Evolutionary conservation across 2,888 invertebrate genomes (phyloP), one percentile per base, ranked within the genome.

Genomic region (Copidosoma aretas): DNA sequence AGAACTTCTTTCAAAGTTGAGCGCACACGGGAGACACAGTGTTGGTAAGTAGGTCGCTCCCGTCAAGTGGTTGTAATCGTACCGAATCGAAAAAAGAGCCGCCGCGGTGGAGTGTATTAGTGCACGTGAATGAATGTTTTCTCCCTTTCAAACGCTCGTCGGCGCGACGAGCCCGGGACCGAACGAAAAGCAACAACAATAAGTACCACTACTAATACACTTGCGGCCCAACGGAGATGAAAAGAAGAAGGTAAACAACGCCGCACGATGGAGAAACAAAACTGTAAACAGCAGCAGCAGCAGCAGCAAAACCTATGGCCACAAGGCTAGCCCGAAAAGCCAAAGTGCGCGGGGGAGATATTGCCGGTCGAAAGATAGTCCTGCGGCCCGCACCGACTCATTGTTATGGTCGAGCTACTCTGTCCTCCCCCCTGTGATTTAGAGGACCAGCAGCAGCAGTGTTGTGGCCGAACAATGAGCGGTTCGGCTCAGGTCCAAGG

Each of bases 351-450:
- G 43, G 43, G 12, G 43, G 43, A 71, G 71, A 71, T 71, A 71
- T 64, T 64, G 71, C 68, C 60, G 63, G 68, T 68, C 68, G 71
- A 68, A 68, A 67, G 67, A 71, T 71, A 71, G 69, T 71, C 66
- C n/a, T 66, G 71, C 68, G 66, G 39, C 71, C 76, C 68, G 75
- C n/a, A n/a, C n/a, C n/a, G 71, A 70, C 74, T 77, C 79, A 79
- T 80, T 80, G 80, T 80, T 79, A 46, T 46, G 12, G 43, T 17
- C 12, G 43, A 15, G 32, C 78, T 22, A 17, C 62, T 58, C 17
- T 54, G 25, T 51, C 12, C 51, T 8, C 19, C n/a, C 75, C 70
- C 69, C 10, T 24, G 75, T 80, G 79, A 80, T 80, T 80, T 79
- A 80, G 79, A 77, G 77, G 72, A 73, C 58, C 67, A 60, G 63